Evolutionary conservation across 1,140 invertebrate genomes (phyloP).

Genomic region (Drosophila persimilis): DNA sequence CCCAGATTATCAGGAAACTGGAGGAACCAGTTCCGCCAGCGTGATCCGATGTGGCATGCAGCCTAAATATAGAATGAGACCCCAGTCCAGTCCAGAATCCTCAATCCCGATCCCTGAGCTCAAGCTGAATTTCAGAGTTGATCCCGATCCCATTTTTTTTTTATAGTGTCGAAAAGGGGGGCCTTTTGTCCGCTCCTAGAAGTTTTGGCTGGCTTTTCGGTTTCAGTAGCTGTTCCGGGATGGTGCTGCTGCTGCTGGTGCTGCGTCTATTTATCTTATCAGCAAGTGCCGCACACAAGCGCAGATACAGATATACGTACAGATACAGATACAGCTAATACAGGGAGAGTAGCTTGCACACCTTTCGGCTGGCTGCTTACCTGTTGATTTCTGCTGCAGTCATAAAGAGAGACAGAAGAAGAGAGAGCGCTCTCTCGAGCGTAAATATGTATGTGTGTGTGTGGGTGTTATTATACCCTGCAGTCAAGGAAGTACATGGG

Average conservation of each 20-base stretch:
- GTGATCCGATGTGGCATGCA: constrained; percentile 61
- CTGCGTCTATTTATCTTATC: constrained; percentile 68
- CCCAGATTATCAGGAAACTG: constrained; percentile 82
- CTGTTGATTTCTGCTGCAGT: constrained; percentile 55
- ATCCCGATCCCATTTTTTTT: no score
- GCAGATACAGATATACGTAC: constrained; percentile 6
- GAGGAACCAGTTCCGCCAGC: constrained; percentile 73
- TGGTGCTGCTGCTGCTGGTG: constrained; percentile 22
- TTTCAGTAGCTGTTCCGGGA: constrained; percentile 24
- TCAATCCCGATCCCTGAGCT: background rate
- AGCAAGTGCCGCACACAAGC: constrained; percentile 36
- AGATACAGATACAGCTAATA: constrained; percentile 13
- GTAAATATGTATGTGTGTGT: constrained; percentile 19
- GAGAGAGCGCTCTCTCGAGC: constrained; percentile 5
- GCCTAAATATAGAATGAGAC: constrained; percentile 75
- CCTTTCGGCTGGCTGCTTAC: constrained; percentile 56
- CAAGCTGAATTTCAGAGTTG: no score
- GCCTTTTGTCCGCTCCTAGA: constrained; percentile 8
- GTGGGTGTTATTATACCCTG: background rate
- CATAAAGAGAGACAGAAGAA: background rate
- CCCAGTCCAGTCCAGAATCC: constrained; percentile 19
- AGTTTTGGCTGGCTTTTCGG: constrained; percentile 16
- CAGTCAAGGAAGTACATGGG: no score
- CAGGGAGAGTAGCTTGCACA: constrained; percentile 45
- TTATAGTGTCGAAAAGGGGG: background rate